phyloP scores from a whole-genome alignment of 2,797 vertebrate species.

The Rhadinocentrus ornatus region DNA sequence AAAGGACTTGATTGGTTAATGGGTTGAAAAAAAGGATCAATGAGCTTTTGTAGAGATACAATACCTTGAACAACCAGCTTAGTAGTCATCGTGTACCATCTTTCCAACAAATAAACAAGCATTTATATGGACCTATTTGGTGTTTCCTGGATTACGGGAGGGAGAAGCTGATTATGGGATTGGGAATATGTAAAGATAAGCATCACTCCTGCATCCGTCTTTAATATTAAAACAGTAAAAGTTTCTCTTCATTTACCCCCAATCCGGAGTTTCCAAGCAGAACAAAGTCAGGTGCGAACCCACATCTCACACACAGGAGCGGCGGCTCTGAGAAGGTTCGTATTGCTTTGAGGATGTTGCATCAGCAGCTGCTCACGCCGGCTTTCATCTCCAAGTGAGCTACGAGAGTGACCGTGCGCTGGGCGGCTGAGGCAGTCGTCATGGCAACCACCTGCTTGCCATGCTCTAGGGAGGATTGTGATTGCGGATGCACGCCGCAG shows the following conservation, averaged over 20 bases:
- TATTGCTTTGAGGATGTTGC: constrained; percentile 13
- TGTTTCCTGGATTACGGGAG: too few relatives aligned
- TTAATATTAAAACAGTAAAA: background rate
- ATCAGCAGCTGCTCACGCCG: constrained; percentile 14
- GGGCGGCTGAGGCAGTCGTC: constrained; percentile 20
- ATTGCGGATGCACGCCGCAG: background rate
- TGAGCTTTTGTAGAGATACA: too few relatives aligned
- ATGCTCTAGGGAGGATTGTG: background rate
- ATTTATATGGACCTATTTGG: too few relatives aligned
- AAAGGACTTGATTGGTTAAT: too few relatives aligned
- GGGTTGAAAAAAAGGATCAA: too few relatives aligned
- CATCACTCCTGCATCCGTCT: too few relatives aligned
- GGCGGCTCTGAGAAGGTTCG: background rate
- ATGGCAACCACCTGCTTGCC: constrained; percentile 35
- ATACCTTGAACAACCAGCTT: too few relatives aligned
- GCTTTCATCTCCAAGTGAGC: constrained; percentile 23
- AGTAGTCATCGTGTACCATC: too few relatives aligned
- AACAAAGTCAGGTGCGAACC: constrained; percentile 22
- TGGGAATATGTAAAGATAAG: too few relatives aligned
- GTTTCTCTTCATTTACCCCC: constrained; percentile 16
- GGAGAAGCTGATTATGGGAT: too few relatives aligned
- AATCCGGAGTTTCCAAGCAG: background rate
- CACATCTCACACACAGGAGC: background rate
- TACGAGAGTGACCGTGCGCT: constrained; percentile 12
- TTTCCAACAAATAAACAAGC: too few relatives aligned